A percentile compares a stretch with the other conserved stretches of the same genome.
These are phyloP conservation scores for Hippocampus barbouri DNA, from an alignment of 2,113 vertebrate species.

Conservation along the genomic window DNA sequence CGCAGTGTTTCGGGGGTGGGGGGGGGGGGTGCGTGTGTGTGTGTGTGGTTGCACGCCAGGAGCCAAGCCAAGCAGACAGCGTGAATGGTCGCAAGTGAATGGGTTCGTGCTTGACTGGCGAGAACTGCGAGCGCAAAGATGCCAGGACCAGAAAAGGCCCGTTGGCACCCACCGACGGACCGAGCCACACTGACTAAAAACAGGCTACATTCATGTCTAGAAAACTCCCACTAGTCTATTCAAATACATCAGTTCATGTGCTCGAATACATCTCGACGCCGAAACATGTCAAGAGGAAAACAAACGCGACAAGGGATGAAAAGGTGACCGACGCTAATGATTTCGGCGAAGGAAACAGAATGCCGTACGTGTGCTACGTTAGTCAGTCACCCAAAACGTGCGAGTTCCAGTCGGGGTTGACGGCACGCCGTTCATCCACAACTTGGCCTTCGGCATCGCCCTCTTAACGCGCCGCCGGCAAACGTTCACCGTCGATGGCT, in stretches of 20 bases:
- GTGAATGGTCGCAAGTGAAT: constrained; percentile 25
- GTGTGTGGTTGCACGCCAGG: background rate
- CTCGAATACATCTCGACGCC: background rate
- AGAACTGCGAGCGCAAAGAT: background rate
- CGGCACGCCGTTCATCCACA: constrained; percentile 15
- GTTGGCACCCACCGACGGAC: background rate
- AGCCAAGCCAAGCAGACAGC: constrained; percentile 38
- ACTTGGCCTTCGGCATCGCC: no score
- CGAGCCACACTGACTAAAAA: constrained; percentile 31
- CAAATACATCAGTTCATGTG: background rate
- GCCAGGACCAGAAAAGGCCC: background rate
- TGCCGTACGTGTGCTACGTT: background rate
- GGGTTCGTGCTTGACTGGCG: background rate
- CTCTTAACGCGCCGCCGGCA: no score
- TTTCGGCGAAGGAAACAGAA: background rate
- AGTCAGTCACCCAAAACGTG: background rate
- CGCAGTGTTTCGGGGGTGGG: background rate
- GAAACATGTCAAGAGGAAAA: constrained; percentile 1
- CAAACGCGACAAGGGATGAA: background rate
- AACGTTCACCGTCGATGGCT: no score
- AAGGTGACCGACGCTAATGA: background rate
- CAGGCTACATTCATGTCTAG: constrained; percentile 16
- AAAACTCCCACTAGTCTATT: constrained; percentile 14
- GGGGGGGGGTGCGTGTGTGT: background rate
- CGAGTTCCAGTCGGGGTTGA: constrained; percentile 27